phyloP scores from a whole-genome alignment of 2,888 invertebrate genomes.

The Drosophila rellima region DNA sequence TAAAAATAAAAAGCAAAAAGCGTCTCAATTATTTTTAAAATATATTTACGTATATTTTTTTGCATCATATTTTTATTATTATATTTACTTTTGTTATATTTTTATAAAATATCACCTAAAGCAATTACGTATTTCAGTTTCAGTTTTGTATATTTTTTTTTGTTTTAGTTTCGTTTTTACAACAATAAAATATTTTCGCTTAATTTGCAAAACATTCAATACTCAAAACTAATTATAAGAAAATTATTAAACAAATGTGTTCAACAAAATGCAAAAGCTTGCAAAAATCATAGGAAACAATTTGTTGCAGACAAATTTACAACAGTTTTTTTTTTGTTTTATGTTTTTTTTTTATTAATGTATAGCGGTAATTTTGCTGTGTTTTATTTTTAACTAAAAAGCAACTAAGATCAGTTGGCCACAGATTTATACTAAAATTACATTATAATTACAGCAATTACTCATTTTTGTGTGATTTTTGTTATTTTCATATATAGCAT shows the following conservation, averaged over 20 bases:
- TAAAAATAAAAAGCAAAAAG: conserved; percentile 69
- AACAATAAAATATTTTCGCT: conserved; percentile 64
- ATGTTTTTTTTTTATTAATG: conserved; percentile 41
- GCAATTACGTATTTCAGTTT: conserved; percentile 85
- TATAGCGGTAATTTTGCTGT: conserved; percentile 19
- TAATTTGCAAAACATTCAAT: conserved; percentile 67
- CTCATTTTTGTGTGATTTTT: conserved; percentile 51
- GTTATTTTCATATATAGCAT: conserved; percentile 53
- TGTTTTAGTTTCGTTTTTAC: conserved; percentile 60
- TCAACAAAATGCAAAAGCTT: conserved; percentile 76
- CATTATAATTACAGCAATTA: conserved; percentile 72
- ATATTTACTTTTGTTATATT: conserved; percentile 67
- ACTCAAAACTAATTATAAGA: conserved; percentile 66
- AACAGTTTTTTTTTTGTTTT: conserved; percentile 54
- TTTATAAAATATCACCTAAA: conserved; percentile 84
- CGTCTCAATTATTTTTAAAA: conserved; percentile 63
- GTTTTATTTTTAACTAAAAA: conserved; percentile 71
- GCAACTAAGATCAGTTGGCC: conserved; percentile 69
- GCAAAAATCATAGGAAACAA: conserved; percentile 82
- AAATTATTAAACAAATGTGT: conserved; percentile 66
- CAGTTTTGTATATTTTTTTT: conserved; percentile 67
- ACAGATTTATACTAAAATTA: conserved; percentile 72
- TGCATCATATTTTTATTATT: conserved; percentile 40
- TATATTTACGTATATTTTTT: conserved; percentile 59
- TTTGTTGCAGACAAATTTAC: conserved; percentile 55